Conservation (phyloP, 1,140 invertebrate species). For the Scaptodrosophila lebanonensis region DNA sequence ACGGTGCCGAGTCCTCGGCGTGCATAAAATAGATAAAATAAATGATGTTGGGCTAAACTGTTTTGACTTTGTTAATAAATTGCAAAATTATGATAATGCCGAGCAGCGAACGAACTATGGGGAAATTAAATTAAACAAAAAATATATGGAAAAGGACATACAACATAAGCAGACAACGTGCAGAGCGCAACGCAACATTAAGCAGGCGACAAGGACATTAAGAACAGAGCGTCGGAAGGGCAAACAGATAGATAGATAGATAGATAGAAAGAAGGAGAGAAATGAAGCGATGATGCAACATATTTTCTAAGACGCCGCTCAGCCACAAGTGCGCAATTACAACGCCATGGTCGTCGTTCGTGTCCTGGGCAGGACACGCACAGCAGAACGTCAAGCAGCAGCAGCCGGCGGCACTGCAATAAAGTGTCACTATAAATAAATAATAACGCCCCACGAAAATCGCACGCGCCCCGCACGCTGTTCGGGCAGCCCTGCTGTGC, state of each 20-base stretch:
- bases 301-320: constrained; percentile 60
- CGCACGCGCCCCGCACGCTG: constrained; percentile 11
- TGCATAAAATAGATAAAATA: constrained; percentile 60
- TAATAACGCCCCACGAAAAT: constrained; percentile 69
- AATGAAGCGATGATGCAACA: constrained; percentile 65
- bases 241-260: too few relatives aligned
- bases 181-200: constrained; percentile 72
- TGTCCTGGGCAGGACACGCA: constrained; percentile 35
- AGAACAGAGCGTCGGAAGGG: too few relatives aligned
- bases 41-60: constrained; percentile 67
- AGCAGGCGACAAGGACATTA: constrained; percentile 62
- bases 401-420: constrained; percentile 52
- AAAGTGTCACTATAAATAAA: constrained; percentile 75
- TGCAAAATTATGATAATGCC: constrained; percentile 73
- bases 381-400: constrained; percentile 23
- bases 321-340: constrained; percentile 72
- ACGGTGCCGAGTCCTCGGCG: constrained; percentile 4
- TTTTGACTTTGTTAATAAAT: constrained; percentile 75
- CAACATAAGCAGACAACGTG: constrained; percentile 44
- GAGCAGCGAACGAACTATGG: constrained; percentile 44
- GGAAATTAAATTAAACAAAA: constrained; percentile 63
- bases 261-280: neutral
- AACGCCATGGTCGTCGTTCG: too few relatives aligned
- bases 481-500: constrained; percentile 48
- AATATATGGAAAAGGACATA: constrained; percentile 32